Percentiles rank a stretch among this genome's conserved stretches.
Evolutionary conservation across 2,888 invertebrate species (phyloP).

Genomic region (Automeris io): DNA sequence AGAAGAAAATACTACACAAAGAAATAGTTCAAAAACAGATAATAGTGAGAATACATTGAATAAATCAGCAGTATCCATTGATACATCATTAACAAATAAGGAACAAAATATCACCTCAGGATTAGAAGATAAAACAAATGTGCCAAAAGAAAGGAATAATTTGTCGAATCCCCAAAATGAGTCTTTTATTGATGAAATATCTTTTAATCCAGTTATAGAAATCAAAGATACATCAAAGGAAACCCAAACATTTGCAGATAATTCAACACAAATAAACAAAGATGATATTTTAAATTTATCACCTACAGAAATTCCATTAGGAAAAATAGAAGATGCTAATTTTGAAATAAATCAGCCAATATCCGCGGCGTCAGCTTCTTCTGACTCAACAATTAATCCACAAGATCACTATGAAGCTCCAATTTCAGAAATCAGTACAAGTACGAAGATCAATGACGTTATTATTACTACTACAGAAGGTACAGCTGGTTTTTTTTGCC

Average conservation of each 20-base stretch:
- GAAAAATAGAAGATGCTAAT: background rate
- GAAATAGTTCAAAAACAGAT: background rate
- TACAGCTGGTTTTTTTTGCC: too few relatives aligned
- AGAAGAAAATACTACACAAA: background rate
- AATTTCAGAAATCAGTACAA: background rate
- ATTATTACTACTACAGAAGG: background rate
- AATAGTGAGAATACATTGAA: background rate
- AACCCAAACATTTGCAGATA: background rate
- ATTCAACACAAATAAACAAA: background rate
- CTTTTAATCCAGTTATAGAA: background rate
- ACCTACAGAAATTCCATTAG: background rate
- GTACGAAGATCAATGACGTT: background rate
- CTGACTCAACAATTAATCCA: background rate
- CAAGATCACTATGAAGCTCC: background rate
- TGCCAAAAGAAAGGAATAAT: background rate
- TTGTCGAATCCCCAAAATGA: too few relatives aligned
- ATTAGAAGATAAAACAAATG: background rate
- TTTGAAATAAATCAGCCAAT: background rate
- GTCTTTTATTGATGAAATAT: background rate
- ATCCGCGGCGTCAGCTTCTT: background rate
- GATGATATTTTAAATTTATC: background rate
- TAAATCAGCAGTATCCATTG: background rate
- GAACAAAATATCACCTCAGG: too few relatives aligned
- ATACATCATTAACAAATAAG: too few relatives aligned
- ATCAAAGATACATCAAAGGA: background rate